Base-by-base conservation (phyloP, 2,113 vertebrate species). In the Chloroceryle aenea region DNA sequence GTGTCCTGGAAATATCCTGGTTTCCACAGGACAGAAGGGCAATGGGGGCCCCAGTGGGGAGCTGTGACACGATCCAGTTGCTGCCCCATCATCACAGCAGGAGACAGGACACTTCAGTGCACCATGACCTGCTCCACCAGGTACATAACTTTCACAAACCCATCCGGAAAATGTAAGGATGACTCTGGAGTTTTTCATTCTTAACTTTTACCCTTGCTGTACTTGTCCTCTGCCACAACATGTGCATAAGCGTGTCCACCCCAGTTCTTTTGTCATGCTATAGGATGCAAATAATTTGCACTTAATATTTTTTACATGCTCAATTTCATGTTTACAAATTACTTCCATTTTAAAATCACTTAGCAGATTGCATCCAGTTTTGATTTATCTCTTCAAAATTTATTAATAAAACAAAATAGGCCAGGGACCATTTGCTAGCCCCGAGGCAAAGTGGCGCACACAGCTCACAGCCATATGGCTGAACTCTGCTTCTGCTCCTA, bases 341-440 rank as follows among this genome's bases (percentile, higher is more conserved):
- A 19, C 25, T 74, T 85, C n/a, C 14, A 62, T 78, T 90, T 95
- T 53, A 67, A 66, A 95, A 75, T n/a, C 36, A n/a, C 32, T 69
- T 61, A 87, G 42, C n/a, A 88, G 61, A 75, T 43, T 72, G 21
- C 30, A 43, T 43, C 21, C 34, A 30, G 40, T 47, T 83, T 86
- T 73, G 68, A 9, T 40, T 66, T 69, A 29, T 86, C n/a, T 66
- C 36, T 69, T 89, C 68, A 34, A 6, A 64, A 27, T 73, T 71
- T 42, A 64, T 86, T 72, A 92, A 88, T 74, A 92, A 88, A 82
- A 82, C 59, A 82, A 93, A 96, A 50, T 18, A n/a, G 25, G 21
- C 40, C 74, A 81, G 74, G 64, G 87, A 89, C 45, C 55, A 77
- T 81, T 91, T 91, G 50, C 77, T 66, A 14, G 23, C 59, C 80